Conservation (phyloP, 1,140 invertebrate species). For the Aphidius ervi region DNA sequence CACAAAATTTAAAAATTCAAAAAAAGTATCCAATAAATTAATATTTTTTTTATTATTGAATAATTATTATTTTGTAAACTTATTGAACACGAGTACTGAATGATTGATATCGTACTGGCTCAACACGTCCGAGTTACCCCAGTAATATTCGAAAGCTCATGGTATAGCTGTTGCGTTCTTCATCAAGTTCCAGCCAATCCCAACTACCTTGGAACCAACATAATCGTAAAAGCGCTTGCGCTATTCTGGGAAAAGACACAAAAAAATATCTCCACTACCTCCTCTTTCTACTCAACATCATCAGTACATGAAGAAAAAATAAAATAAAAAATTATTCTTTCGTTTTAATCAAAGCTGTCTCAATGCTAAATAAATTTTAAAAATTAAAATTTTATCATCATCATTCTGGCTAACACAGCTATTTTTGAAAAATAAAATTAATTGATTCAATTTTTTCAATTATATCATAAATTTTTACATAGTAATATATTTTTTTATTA, state of each 20-base stretch:
- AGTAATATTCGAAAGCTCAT: conserved; percentile 46
- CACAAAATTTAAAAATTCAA: not conserved
- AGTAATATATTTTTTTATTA: no score
- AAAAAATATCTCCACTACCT: no score
- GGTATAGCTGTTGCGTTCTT: conserved; percentile 49
- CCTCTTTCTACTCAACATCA: no score
- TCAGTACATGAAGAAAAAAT: no score
- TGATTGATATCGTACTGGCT: conserved; percentile 30
- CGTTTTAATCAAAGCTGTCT: no score
- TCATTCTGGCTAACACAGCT: no score
- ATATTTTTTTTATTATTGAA: not conserved
- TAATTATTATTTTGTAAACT: not conserved
- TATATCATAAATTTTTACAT: no score
- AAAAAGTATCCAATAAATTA: not conserved
- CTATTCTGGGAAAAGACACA: conserved; percentile 31
- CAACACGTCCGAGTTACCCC: conserved; percentile 24
- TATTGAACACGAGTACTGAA: conserved; percentile 3
- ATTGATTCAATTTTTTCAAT: not conserved
- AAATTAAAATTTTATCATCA: no score
- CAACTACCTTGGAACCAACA: conserved; percentile 28
- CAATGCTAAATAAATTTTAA: no score
- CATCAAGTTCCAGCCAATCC: conserved; percentile 35
- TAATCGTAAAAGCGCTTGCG: conserved; percentile 31
- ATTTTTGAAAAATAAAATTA: no score
- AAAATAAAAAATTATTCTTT: no score